Percentiles rank a stretch among this genome's conserved stretches.
Conservation (phyloP, 2,113 vertebrate genomes). For the Otis tarda region DNA sequence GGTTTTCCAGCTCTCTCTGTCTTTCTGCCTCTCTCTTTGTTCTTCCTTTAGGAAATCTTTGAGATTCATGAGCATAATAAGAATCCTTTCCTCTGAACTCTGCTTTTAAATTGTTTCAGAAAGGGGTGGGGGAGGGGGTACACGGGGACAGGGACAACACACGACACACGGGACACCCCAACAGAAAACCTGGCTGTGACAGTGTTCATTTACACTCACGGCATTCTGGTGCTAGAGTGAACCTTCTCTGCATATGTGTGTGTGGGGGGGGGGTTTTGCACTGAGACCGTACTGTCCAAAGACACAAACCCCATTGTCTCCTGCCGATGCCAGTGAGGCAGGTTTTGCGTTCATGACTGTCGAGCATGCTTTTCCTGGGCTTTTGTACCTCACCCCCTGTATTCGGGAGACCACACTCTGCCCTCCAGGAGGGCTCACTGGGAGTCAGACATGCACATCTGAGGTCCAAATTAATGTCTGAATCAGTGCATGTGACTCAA, state of each 20-base stretch:
- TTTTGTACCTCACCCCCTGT: background rate
- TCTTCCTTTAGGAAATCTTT: conserved; percentile 60
- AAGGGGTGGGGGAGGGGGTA: background rate
- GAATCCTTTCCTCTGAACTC: conserved; percentile 23
- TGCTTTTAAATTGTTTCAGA: conserved; percentile 44
- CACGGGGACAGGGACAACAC: background rate
- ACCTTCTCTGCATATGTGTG: background rate
- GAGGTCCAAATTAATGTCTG: conserved; percentile 61
- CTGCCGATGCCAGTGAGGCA: background rate
- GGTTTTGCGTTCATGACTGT: background rate
- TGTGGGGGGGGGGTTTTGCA: background rate
- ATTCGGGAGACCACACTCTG: background rate
- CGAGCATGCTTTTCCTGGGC: background rate
- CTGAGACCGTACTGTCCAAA: background rate
- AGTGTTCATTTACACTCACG: background rate
- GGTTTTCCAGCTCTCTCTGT: conserved; percentile 64
- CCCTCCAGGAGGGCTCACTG: conserved; percentile 24
- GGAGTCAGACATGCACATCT: conserved; percentile 28
- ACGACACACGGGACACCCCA: background rate
- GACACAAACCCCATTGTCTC: background rate
- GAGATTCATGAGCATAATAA: conserved; percentile 48
- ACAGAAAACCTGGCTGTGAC: background rate
- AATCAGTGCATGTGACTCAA: conserved; percentile 36
- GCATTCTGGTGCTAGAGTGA: background rate
- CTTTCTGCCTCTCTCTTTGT: conserved; percentile 50